These are phyloP conservation scores for Pantherophis vulpinus DNA, from an alignment of 2,797 vertebrate genomes.

Conservation along the genomic window DNA sequence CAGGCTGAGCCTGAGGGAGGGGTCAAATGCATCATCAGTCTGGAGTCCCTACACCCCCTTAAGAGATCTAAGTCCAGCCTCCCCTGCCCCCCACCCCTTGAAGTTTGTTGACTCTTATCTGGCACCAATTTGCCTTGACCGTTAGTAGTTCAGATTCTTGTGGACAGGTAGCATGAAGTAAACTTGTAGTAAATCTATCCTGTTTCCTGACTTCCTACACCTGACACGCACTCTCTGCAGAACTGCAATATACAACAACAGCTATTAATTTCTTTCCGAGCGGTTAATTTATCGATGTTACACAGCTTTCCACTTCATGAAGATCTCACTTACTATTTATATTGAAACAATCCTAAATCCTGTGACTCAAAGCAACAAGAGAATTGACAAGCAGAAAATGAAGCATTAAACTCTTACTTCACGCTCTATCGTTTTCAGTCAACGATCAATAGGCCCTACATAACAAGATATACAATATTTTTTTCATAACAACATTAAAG, in stretches of 20 bases:
- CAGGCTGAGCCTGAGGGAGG: not conserved
- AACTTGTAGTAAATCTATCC: not conserved
- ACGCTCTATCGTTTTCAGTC: constrained; percentile 16
- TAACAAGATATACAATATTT: constrained; percentile 8
- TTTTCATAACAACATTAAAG: constrained; percentile 20
- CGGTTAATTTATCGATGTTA: not conserved
- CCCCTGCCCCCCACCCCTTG: not conserved
- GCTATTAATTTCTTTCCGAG: not conserved
- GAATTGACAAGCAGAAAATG: not conserved
- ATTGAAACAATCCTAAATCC: constrained; percentile 13
- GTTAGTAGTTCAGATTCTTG: not conserved
- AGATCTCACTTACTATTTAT: not conserved
- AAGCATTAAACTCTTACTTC: not conserved
- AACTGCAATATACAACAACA: not conserved
- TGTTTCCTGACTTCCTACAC: not conserved
- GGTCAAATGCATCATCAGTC: not conserved
- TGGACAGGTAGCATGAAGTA: not conserved
- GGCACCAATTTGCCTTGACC: not conserved
- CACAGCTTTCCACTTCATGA: not conserved
- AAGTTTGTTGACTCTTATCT: not conserved
- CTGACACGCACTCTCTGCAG: not conserved
- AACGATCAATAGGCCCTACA: not conserved
- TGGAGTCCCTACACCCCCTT: not conserved
- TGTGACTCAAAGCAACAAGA: not conserved
- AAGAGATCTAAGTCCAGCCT: not conserved